phyloP scores from a whole-genome alignment of 2,113 vertebrate genomes.

The Cygnus buccinator region DNA sequence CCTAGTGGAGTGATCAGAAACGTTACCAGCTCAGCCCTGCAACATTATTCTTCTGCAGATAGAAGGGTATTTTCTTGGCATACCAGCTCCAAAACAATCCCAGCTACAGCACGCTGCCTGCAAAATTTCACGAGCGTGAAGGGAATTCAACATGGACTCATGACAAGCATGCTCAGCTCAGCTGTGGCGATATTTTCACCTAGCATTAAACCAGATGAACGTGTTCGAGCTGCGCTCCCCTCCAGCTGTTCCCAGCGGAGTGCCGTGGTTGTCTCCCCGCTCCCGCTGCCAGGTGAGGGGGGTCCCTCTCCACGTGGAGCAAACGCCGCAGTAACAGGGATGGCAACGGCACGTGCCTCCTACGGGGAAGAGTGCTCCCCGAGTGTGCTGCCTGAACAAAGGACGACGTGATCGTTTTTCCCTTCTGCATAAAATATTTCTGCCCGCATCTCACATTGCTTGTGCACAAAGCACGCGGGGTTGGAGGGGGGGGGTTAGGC shows the following conservation, averaged over 20 bases:
- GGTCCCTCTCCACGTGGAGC: background rate
- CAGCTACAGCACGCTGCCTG: background rate
- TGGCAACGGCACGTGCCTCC: fast-evolving
- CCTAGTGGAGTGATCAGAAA: background rate
- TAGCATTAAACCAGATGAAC: fast-evolving
- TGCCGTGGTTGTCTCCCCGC: fast-evolving
- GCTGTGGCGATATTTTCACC: background rate
- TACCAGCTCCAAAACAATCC: background rate
- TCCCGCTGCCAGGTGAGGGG: background rate
- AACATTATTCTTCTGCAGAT: background rate
- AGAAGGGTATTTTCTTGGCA: background rate
- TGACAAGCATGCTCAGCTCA: background rate
- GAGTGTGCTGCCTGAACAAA: background rate
- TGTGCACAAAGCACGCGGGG: no score
- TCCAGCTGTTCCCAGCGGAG: background rate
- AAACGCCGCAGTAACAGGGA: background rate
- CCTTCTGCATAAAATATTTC: background rate
- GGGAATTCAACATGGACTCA: fast-evolving
- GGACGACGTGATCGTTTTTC: background rate
- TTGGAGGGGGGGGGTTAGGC: background rate
- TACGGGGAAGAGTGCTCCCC: background rate
- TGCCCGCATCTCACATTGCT: background rate
- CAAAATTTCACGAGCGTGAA: background rate
- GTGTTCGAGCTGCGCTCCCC: background rate
- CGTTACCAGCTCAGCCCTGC: background rate